phyloP scores from a whole-genome alignment of 2,888 invertebrate species.

The Sepioteuthis lessoniana region DNA sequence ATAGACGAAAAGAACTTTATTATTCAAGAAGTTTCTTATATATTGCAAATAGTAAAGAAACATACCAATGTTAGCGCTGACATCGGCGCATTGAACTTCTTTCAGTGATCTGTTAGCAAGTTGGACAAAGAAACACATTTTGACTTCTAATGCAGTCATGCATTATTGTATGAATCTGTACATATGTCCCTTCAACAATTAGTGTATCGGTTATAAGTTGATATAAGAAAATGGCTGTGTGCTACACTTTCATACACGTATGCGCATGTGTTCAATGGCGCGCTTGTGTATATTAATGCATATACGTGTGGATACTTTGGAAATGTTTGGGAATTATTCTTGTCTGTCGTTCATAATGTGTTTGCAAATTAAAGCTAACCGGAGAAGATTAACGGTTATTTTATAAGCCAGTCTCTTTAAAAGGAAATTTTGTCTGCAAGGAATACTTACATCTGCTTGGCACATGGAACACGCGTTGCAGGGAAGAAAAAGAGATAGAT shows the following conservation, averaged over 20 bases:
- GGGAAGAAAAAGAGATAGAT: not conserved
- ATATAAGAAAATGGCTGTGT: not conserved
- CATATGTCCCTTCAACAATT: not conserved
- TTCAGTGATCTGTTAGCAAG: not conserved
- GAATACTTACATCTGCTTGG: not conserved
- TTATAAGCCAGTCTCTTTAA: not conserved
- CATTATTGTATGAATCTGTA: not conserved
- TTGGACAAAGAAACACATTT: not conserved
- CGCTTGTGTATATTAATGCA: not conserved
- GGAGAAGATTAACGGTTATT: not conserved
- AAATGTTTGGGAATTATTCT: not conserved
- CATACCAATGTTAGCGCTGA: too few relatives aligned
- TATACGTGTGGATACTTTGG: not conserved
- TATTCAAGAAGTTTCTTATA: too few relatives aligned
- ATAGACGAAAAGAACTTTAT: too few relatives aligned
- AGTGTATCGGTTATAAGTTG: not conserved
- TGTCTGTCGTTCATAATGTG: conserved; percentile 21
- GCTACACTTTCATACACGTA: not conserved
- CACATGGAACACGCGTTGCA: not conserved
- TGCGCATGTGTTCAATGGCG: too few relatives aligned
- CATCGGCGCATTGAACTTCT: too few relatives aligned
- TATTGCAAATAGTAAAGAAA: too few relatives aligned
- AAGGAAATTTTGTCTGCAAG: not conserved
- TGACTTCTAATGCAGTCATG: not conserved
- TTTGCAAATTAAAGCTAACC: conserved; percentile 20